Conservation (phyloP, 2,888 invertebrate genomes). For the Drosophila yooni region DNA sequence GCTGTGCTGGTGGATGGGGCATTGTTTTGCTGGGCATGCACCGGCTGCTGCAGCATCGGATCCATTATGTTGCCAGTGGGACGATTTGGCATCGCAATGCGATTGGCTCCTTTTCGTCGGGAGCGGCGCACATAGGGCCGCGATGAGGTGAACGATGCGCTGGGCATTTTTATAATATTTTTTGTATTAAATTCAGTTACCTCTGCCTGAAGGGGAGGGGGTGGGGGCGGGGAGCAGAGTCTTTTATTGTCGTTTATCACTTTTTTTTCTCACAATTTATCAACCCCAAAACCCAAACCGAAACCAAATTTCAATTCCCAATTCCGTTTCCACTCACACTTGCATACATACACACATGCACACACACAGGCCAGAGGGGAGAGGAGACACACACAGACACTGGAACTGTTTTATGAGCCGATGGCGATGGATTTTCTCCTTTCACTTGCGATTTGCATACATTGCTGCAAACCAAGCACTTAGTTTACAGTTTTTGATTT, state of each 20-base stretch:
- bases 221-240: constrained; percentile 7
- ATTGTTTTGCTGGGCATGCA: constrained; percentile 81
- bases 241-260: constrained; percentile 48
- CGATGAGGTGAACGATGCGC: constrained; percentile 97
- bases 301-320: constrained; percentile 52
- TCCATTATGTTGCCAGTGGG: constrained; percentile 86
- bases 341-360: constrained; percentile 55
- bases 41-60: constrained; percentile 89
- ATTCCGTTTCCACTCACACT: constrained; percentile 49
- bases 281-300: constrained; percentile 73
- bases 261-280: constrained; percentile 76
- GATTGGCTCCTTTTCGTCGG: constrained; percentile 95
- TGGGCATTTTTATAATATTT: constrained; percentile 88
- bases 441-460: constrained; percentile 53
- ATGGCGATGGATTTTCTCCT: constrained; percentile 54
- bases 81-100: constrained; percentile 86
- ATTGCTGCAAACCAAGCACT: constrained; percentile 32
- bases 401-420: constrained; percentile 39
- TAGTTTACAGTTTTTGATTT: constrained; percentile 23
- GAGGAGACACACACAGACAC: constrained; percentile 39
- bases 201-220: constrained; percentile 1
- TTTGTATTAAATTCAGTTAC: constrained; percentile 46
- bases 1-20: constrained; percentile 42
- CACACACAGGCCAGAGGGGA: constrained; percentile 24
- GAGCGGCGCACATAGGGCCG: constrained; percentile 96